Base-by-base conservation (phyloP, 2,113 vertebrate genomes). In the Athene noctua region DNA sequence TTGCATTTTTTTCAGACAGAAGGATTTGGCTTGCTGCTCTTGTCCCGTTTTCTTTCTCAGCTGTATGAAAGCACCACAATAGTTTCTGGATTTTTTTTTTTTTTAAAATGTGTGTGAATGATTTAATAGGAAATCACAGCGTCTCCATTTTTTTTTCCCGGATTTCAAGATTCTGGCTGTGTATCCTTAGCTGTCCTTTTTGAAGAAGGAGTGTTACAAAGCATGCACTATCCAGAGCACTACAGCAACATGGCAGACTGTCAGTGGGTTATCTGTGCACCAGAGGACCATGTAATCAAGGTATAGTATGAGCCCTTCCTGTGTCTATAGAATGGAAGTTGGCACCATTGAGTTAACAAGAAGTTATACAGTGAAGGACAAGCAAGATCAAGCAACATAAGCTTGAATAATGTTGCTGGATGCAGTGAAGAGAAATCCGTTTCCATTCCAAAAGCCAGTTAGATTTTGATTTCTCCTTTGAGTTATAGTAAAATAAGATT, bases 221-320 rank as follows among this genome's bases (percentile, higher is more conserved):
- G 97, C 59, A 96, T 97, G 92, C 94, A 97, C 92, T 98, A 98
- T 87, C 99, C 99, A 49, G 94, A 98, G 67, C 73, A 55, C 87
- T 99, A 99, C 95, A 97, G 80, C 47, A 96, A 98, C 63, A 71
- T 96, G 95, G 97, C 98, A 36, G 40, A 90, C 49, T 98, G 98
- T 88, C 98, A 97, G 13, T 99, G 99, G 98, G 92, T 98, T 62
- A 94, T 99, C 91, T 97, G 98, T 55, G 98, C 98, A 27, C 98
- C 98, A 19, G 67, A 91, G 16, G 93, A 97, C 67, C 96, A 98
- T 9, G 44, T 98, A 30, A 96, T 98, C 59, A 98, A 99, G 99
- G 98, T 99, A 98, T 73, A 83, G n/a, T 15, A 38, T 2, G 36
- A 57, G 25, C 7, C 13, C 11, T 51, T 77, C 19, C 32, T 34